Conservation (phyloP, 2,797 vertebrate species). For the Apodemus agrarius region DNA sequence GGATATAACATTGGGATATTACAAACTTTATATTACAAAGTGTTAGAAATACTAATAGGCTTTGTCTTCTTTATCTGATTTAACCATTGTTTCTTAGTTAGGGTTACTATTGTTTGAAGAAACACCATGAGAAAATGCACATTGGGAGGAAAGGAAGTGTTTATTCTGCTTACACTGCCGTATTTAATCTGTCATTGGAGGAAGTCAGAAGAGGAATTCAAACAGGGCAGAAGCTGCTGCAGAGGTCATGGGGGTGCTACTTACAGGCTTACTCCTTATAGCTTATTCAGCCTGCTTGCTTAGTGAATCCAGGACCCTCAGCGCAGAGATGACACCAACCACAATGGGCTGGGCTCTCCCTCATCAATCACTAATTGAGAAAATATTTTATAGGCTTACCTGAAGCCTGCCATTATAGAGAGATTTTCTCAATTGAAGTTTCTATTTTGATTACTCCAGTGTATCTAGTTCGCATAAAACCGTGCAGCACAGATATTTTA, state of each 20-base stretch:
- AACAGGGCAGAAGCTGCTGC: neutral
- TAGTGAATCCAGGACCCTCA: neutral
- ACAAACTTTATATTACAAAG: neutral
- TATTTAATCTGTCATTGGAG: neutral
- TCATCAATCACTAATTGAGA: neutral
- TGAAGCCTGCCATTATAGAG: neutral
- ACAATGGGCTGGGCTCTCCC: neutral
- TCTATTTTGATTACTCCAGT: neutral
- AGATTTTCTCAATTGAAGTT: neutral
- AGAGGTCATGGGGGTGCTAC: neutral
- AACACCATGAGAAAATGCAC: neutral
- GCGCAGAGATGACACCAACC: neutral
- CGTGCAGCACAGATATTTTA: neutral
- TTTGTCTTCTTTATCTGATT: neutral
- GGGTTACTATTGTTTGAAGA: neutral
- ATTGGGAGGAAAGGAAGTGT: neutral
- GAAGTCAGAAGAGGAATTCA: neutral
- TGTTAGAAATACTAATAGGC: neutral
- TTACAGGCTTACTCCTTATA: neutral
- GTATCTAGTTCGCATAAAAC: neutral
- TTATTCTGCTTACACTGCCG: neutral
- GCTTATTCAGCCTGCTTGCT: neutral
- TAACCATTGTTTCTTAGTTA: neutral
- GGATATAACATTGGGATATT: too few relatives aligned
- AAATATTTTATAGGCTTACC: neutral